These are phyloP conservation scores for Tuberolachnus salignus DNA, from an alignment of 2,888 invertebrate genomes.

Conservation along the genomic window DNA sequence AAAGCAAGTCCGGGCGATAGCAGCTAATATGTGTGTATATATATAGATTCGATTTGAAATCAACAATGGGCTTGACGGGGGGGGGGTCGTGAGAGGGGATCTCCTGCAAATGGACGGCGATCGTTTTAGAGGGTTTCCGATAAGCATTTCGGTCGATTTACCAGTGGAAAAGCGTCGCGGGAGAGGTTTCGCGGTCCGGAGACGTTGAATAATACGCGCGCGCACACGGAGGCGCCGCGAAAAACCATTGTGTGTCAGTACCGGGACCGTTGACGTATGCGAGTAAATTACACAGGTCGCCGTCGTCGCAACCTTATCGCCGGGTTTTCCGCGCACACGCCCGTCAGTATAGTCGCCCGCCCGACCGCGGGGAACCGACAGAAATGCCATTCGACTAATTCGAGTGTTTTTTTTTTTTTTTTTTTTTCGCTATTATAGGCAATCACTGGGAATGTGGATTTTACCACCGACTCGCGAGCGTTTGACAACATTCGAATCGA, in stretches of 20 bases:
- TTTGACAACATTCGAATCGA: no score
- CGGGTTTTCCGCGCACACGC: neutral
- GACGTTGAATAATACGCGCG: constrained; percentile 40
- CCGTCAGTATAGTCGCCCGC: neutral
- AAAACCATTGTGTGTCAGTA: constrained; percentile 35
- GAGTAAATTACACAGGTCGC: constrained; percentile 35
- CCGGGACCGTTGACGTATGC: constrained; percentile 28
- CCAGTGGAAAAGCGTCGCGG: neutral
- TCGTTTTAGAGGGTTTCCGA: constrained; percentile 37
- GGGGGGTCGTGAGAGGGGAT: neutral
- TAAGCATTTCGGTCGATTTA: constrained; percentile 42
- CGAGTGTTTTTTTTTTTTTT: no score
- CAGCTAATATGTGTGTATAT: no score
- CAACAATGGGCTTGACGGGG: neutral
- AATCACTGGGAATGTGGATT: no score
- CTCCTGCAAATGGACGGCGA: neutral
- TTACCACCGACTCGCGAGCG: no score
- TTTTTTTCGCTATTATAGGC: no score
- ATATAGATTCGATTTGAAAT: neutral
- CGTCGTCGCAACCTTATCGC: constrained; percentile 16
- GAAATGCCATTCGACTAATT: constrained; percentile 4
- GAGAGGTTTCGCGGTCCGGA: constrained; percentile 16
- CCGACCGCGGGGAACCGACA: constrained; percentile 5
- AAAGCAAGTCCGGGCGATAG: no score
- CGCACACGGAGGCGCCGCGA: neutral